These are phyloP conservation scores for Athalia rosae DNA, from an alignment of 2,888 invertebrate species.

Conservation along the genomic window DNA sequence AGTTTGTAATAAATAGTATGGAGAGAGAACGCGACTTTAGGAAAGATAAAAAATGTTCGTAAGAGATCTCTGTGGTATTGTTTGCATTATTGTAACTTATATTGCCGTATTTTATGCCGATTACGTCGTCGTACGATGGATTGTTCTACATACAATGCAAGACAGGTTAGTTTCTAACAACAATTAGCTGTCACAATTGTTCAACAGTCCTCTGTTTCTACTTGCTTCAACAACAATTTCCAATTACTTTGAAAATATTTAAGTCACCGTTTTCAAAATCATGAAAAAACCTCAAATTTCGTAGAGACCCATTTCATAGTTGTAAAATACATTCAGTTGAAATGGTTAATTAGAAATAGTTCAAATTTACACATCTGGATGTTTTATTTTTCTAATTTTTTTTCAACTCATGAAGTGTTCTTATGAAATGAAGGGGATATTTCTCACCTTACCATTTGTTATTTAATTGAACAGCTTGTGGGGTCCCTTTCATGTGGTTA, in stretches of 20 bases:
- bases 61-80: constrained; percentile 89
- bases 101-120: constrained; percentile 89
- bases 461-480: constrained; percentile 79
- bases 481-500: constrained; percentile 86
- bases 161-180: constrained; percentile 78
- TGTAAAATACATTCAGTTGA: no score
- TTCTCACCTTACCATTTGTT: constrained; percentile 21
- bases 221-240: background rate
- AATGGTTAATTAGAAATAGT: no score
- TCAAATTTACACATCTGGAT: no score
- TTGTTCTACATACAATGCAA: constrained; percentile 87
- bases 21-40: constrained; percentile 46
- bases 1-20: constrained; percentile 10
- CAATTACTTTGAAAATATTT: background rate
- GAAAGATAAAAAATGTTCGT: constrained; percentile 78
- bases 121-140: constrained; percentile 90
- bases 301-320: no score
- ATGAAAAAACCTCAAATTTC: no score
- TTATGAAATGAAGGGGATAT: background rate
- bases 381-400: no score
- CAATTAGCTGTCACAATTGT: constrained; percentile 19
- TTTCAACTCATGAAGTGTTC: no score
- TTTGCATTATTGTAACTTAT: constrained; percentile 88
- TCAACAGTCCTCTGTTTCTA: background rate
- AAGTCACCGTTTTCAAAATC: no score